Evolutionary conservation across 2,113 vertebrate species (phyloP).

Genomic region (Abramis brama): DNA sequence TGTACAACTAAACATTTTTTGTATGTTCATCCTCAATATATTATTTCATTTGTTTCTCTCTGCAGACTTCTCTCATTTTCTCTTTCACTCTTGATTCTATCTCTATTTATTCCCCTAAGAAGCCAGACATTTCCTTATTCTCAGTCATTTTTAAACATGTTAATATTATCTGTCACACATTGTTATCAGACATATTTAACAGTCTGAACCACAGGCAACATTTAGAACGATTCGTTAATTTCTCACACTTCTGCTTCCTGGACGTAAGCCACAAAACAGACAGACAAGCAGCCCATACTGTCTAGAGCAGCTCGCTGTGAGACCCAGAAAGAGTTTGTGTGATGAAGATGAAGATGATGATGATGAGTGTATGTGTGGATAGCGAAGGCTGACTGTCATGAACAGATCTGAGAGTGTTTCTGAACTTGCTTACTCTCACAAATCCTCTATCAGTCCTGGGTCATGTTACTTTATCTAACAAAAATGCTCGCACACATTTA

Average conservation of each 20-base stretch:
- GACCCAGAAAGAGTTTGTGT: not conserved
- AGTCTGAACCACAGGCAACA: constrained; percentile 26
- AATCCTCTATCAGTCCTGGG: not conserved
- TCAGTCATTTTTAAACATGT: constrained; percentile 21
- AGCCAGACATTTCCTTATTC: constrained; percentile 10
- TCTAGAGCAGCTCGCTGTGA: not conserved
- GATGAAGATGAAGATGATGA: not conserved
- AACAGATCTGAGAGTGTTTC: not conserved
- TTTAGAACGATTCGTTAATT: constrained; percentile 39
- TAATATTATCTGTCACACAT: constrained; percentile 29
- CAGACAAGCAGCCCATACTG: not conserved
- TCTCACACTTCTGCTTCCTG: constrained; percentile 40
- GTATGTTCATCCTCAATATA: not conserved
- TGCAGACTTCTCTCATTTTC: not conserved
- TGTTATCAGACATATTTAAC: constrained; percentile 16
- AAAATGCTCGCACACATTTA: not conserved
- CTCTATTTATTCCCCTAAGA: constrained; percentile 10
- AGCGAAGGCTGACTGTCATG: not conserved
- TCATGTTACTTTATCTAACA: constrained; percentile 28
- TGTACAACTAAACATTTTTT: not conserved
- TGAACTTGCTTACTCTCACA: constrained; percentile 19
- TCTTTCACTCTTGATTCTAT: not conserved
- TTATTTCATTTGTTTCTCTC: not conserved
- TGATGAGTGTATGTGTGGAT: not conserved
- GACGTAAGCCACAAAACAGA: not conserved